Evolutionary conservation across 2,113 vertebrate genomes (phyloP).

Genomic region (Platichthys flesus): DNA sequence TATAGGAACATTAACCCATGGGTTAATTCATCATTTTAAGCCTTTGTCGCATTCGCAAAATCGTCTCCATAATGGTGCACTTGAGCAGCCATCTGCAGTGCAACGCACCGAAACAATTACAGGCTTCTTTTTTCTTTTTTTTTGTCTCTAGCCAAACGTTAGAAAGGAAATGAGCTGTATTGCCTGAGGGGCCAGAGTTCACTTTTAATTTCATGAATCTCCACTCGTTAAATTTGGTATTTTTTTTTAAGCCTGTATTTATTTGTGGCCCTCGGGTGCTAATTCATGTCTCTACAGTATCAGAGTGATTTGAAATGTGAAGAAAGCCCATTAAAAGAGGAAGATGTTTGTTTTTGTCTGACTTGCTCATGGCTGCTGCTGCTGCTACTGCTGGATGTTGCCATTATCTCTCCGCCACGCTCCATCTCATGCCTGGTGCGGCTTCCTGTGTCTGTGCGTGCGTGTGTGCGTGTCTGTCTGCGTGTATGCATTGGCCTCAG

Average conservation of each 20-base stretch:
- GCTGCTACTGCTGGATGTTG: constrained; percentile 66
- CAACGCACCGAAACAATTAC: constrained; percentile 44
- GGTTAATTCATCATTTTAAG: constrained; percentile 50
- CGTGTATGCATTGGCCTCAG: constrained; percentile 28
- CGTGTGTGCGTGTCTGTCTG: constrained; percentile 5
- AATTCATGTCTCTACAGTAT: not conserved
- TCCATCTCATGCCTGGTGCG: constrained; percentile 76
- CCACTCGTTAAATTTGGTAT: constrained; percentile 7
- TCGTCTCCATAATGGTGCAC: constrained; percentile 40
- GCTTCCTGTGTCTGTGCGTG: constrained; percentile 54
- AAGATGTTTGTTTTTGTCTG: constrained; percentile 62
- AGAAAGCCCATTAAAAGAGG: constrained; percentile 10
- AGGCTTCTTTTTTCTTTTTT: not conserved
- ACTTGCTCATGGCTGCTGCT: constrained; percentile 27
- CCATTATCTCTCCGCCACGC: constrained; percentile 79
- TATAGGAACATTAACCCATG: constrained; percentile 18
- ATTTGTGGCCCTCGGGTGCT: constrained; percentile 1
- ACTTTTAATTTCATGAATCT: not conserved
- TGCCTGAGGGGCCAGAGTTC: not conserved
- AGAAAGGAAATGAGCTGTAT: constrained; percentile 14
- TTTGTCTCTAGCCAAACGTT: constrained; percentile 23
- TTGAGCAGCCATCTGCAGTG: constrained; percentile 62
- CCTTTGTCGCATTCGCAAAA: constrained; percentile 18
- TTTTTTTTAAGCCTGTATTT: not conserved
- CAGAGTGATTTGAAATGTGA: not conserved